Base-by-base conservation (phyloP, 2,113 vertebrate species). In the Gymnocephalus cernua region DNA sequence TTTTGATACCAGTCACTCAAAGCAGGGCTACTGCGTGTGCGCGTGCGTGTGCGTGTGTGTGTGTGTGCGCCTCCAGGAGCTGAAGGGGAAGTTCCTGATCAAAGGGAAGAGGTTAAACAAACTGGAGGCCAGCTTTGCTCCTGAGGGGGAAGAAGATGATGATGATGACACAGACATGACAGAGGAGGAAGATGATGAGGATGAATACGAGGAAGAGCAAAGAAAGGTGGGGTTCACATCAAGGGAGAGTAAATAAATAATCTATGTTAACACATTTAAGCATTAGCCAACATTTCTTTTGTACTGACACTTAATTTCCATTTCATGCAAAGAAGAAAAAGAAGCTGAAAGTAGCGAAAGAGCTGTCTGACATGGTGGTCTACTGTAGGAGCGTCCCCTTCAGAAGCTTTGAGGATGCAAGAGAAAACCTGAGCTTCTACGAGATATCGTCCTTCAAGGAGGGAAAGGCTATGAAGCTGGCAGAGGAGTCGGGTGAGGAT, bases 321-420 rank as follows among this genome's bases (percentile, higher is more conserved):
- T 47, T 67, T 35, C 82, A 0, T 73, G 29, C 84, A 45, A 83
- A 96, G 95, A 92, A 94, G 63, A 95, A 95, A 74, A 96, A 95
- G 84, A 94, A 91, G 72, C 84, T 97, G 85, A 97, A 96, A 82
- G 91, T 99, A 44, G 97, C 95, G 2, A 97, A 97, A 67, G 97
- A 97, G 89, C 95, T 99, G 41, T 99, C 98, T 0, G 95, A 99
- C 87, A 93, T 96, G 21, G 96, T 97, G 75, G 91, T 99, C 87
- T 99, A 98, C 95, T 97, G 97, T 83, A 98, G 96, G 91, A 99
- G 97, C 0, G 96, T 99, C 84, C 96, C 96, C 80, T 99, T 99
- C 77, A 32, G 90, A 7, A 95, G 97, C 74, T 99, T 99, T 56
- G 90, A 96, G 29, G 88, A 95, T 6, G 89, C 96, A 1, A 81